These are phyloP conservation scores for Porites cylindrica DNA, from an alignment of 92 coral and sea anemone genomes.

Conservation along the genomic window DNA sequence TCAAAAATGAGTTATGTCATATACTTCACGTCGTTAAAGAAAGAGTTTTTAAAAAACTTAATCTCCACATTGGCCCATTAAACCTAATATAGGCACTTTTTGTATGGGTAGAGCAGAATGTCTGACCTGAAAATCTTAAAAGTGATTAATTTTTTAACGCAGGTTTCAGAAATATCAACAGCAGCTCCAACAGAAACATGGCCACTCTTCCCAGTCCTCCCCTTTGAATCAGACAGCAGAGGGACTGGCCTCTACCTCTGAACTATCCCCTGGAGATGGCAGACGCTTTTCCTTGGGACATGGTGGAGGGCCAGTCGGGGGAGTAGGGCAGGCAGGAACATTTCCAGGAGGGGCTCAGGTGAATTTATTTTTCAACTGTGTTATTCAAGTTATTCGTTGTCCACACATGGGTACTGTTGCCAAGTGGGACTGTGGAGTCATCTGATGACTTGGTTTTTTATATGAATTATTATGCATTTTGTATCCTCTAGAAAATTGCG, in stretches of 20 bases:
- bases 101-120: background rate
- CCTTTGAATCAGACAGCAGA: conserved; percentile 35
- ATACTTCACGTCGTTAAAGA: too few relatives aligned
- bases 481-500: too few relatives aligned
- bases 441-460: background rate
- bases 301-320: conserved; percentile 29
- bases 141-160: background rate
- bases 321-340: conserved; percentile 50
- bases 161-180: conserved; percentile 97
- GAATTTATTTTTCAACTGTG: background rate
- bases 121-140: too few relatives aligned
- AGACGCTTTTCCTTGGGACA: conserved; percentile 20
- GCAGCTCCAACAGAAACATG: conserved; percentile 93
- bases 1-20: too few relatives aligned
- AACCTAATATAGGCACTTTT: background rate
- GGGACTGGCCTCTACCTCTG: conserved; percentile 27
- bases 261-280: conserved; percentile 36
- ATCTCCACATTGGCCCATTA: background rate
- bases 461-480: too few relatives aligned
- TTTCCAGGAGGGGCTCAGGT: conserved; percentile 48
- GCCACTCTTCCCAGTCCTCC: conserved; percentile 88
- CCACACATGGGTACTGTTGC: background rate
- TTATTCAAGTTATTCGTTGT: background rate
- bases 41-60: too few relatives aligned
- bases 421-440: background rate